Base-by-base conservation (phyloP, 2,888 invertebrate species). In the Adelphocoris suturalis region DNA sequence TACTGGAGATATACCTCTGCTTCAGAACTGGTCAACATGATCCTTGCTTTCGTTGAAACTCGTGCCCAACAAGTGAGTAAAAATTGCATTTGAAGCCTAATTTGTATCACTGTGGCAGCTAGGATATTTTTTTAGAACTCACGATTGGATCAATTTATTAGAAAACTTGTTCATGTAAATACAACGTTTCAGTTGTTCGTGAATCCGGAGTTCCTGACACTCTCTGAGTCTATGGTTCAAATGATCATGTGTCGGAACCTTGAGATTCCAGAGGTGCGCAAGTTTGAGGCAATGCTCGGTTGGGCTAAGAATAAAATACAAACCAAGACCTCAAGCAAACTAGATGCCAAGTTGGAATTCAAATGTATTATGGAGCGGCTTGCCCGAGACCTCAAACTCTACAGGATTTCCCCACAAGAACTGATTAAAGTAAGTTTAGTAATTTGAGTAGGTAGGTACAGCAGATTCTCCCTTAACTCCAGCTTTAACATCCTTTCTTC, bases 1-100 rank as follows among this genome's bases (percentile, higher is more conserved):
- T 98, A 97, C 93, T 98, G 98, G 98, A 95, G 98, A 91, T 98
- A 98, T 93, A 98, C 97, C 55, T 98, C 98, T 90, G 98, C 98
- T 81, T 97, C 97, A 46, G 98, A 98, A 93, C 94, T 98, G 92
- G 98, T 98, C 91, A 98, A 98, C 94, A 98, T 98, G 97, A 98
- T 98, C 92, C 94, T 98, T 91, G 97, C 97, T 28, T 98, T 97
- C 93, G 96, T 97, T 84, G 98, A 98, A 93, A 97, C 97, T 91
- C 95, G 97, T 92, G 97, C 98, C 12, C 96, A 96, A 92, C 96
- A 97, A 92, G 94, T 94, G 91, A 92, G 89, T 28, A 13, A 19
- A 57, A 57, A 52, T 80, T 3, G 9, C 12, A 16, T n/a, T 5
- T 76, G 76, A 23, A 12, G 48, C 7, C 7, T 37, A 37, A 37